phyloP scores from a whole-genome alignment of 2,113 vertebrate species.

The Paratilapia polleni region DNA sequence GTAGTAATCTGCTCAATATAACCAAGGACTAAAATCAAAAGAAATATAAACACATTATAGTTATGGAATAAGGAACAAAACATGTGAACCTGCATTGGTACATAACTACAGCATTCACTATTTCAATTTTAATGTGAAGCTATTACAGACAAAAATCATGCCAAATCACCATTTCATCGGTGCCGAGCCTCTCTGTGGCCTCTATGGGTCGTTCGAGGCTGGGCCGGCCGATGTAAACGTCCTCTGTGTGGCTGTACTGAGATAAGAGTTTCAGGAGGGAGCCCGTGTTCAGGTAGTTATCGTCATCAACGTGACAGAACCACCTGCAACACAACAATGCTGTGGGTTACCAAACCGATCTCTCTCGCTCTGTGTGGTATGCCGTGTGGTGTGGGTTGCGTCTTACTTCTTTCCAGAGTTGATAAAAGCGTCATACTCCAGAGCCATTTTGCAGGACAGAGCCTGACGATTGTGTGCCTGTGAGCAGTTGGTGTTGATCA shows the following conservation, averaged over 20 bases:
- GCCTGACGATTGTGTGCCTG: constrained; percentile 91
- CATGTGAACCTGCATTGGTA: background rate
- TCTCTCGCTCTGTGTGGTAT: background rate
- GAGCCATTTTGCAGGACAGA: constrained; percentile 94
- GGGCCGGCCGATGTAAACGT: constrained; percentile 91
- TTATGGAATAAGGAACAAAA: accelerated
- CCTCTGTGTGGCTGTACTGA: constrained; percentile 83
- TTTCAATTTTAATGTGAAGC: background rate
- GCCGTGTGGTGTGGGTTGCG: background rate
- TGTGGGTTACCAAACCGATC: background rate
- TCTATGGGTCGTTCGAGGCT: constrained; percentile 92
- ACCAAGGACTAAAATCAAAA: background rate
- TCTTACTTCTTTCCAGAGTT: constrained; percentile 90
- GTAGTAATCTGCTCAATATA: background rate
- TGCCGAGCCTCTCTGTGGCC: constrained; percentile 84
- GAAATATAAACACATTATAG: background rate
- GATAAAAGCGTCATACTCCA: constrained; percentile 90
- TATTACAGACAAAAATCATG: accelerated
- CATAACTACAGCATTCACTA: background rate
- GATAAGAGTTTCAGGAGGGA: constrained; percentile 86
- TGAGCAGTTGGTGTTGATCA: constrained; percentile 94
- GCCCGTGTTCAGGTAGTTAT: constrained; percentile 89
- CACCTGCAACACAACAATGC: constrained; percentile 76
- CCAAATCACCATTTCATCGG: constrained; percentile 81
- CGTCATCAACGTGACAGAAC: constrained; percentile 95